Evolutionary conservation across 2,888 invertebrate genomes (phyloP).

Genomic region (Acanthosepion pharaonis): DNA sequence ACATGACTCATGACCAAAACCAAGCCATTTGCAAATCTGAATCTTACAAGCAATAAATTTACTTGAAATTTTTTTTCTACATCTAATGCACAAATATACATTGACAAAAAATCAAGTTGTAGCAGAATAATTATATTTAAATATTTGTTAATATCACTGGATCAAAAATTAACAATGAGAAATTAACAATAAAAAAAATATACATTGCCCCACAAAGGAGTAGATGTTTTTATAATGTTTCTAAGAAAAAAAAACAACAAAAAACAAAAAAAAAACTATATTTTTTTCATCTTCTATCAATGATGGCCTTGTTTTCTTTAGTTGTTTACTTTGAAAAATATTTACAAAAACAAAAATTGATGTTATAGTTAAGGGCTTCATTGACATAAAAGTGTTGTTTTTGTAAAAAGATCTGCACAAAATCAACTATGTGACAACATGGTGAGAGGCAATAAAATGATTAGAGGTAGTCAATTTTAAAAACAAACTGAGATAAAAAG

Average conservation of each 20-base stretch:
- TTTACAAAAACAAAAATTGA: neutral
- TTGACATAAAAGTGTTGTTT: neutral
- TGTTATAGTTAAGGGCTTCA: neutral
- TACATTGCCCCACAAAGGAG: neutral
- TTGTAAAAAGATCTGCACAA: neutral
- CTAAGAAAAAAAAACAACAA: neutral
- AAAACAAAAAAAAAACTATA: no score
- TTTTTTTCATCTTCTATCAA: neutral
- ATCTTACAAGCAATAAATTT: neutral
- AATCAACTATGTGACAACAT: neutral
- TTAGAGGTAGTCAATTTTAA: neutral
- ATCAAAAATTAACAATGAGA: slow-evolving; percentile 21
- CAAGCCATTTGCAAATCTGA: neutral
- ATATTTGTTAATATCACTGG: slow-evolving; percentile 5
- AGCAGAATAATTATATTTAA: slow-evolving; percentile 10
- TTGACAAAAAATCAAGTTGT: neutral
- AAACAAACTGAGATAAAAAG: neutral
- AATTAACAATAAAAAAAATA: neutral
- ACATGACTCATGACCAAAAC: neutral
- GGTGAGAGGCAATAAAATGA: neutral
- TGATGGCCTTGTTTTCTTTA: slow-evolving; percentile 7
- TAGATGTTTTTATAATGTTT: neutral
- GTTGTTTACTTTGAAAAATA: neutral
- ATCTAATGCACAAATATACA: slow-evolving; percentile 8
- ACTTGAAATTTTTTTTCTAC: neutral